phyloP scores from a whole-genome alignment of 2,113 vertebrate genomes.

The Podarcis cretensis region DNA sequence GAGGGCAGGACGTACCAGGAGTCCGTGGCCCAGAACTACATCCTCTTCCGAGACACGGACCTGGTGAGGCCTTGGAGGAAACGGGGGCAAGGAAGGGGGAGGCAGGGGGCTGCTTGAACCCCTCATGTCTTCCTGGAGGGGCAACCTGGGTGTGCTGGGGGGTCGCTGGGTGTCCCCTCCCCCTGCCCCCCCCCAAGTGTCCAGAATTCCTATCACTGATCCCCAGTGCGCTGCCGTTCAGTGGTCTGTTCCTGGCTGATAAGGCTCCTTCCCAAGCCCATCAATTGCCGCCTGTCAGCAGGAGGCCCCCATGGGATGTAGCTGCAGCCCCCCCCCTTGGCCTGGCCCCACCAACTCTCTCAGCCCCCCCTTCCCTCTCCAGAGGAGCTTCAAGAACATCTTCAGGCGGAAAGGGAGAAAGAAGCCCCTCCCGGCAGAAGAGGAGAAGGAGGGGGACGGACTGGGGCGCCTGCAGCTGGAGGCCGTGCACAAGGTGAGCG shows the following conservation, averaged over 20 bases:
- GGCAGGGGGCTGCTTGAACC: background rate
- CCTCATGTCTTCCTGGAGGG: background rate
- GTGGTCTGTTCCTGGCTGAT: background rate
- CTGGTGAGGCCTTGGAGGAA: constrained; percentile 77
- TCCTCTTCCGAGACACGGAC: constrained; percentile 84
- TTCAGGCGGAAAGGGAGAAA: constrained; percentile 51
- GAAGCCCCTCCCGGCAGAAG: constrained; percentile 78
- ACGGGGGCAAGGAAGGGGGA: background rate
- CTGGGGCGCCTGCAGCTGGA: constrained; percentile 87
- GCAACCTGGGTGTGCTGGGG: background rate
- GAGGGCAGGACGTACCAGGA: constrained; percentile 79
- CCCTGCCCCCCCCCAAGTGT: background rate
- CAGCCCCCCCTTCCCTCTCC: rapidly evolving
- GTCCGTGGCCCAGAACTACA: constrained; percentile 78
- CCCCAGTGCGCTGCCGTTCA: too few species aligned
- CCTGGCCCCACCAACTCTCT: background rate
- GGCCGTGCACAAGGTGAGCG: constrained; percentile 88
- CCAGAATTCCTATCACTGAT: too few species aligned
- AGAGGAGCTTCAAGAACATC: constrained; percentile 80
- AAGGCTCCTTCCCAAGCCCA: background rate
- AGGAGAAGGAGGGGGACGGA: constrained; percentile 75
- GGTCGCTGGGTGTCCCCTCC: background rate
- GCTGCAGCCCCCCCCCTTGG: background rate
- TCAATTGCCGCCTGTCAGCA: background rate
- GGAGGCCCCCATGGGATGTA: background rate